These are phyloP conservation scores for Drosophila biarmipes DNA, from an alignment of 1,140 invertebrate species.

Conservation along the genomic window DNA sequence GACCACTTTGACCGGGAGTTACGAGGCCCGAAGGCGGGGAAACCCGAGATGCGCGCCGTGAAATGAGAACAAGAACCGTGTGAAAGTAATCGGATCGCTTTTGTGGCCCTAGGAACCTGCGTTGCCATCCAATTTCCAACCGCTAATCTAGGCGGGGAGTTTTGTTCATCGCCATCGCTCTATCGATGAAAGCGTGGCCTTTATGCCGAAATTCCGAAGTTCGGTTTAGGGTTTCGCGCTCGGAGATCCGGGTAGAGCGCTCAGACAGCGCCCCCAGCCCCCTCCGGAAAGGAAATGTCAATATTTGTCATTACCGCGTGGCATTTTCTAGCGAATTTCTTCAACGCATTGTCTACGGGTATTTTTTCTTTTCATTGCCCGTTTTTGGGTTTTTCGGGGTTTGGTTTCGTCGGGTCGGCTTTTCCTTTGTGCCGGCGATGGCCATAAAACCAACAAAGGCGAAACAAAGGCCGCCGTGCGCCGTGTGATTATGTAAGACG, in stretches of 20 bases:
- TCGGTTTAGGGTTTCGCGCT: constrained; percentile 2
- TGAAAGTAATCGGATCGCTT: constrained; percentile 43
- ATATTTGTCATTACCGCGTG: constrained; percentile 76
- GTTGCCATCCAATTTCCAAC: constrained; percentile 7
- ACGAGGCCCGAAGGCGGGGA: neutral
- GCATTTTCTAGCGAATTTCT: constrained; percentile 73
- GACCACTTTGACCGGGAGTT: constrained; percentile 13
- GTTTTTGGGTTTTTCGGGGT: constrained; percentile 1
- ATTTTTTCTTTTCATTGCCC: constrained; percentile 12
- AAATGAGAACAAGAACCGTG: constrained; percentile 34
- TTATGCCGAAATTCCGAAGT: neutral
- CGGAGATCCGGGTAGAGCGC: constrained; percentile 9
- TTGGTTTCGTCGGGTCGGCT: constrained; percentile 32
- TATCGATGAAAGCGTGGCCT: constrained; percentile 28
- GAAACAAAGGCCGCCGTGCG: constrained; percentile 37
- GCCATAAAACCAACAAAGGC: constrained; percentile 43
- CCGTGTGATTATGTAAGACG: constrained; percentile 45
- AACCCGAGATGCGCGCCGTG: neutral
- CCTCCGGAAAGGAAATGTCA: constrained; percentile 57
- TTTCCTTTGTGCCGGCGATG: constrained; percentile 26
- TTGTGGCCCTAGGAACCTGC: constrained; percentile 21
- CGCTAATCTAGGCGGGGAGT: constrained; percentile 27
- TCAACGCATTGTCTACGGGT: constrained; percentile 35
- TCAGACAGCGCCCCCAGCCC: neutral
- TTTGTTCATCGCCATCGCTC: constrained; percentile 11